These are phyloP conservation scores for Micropterix aruncella DNA, from an alignment of 2,888 invertebrate species.

Conservation along the genomic window DNA sequence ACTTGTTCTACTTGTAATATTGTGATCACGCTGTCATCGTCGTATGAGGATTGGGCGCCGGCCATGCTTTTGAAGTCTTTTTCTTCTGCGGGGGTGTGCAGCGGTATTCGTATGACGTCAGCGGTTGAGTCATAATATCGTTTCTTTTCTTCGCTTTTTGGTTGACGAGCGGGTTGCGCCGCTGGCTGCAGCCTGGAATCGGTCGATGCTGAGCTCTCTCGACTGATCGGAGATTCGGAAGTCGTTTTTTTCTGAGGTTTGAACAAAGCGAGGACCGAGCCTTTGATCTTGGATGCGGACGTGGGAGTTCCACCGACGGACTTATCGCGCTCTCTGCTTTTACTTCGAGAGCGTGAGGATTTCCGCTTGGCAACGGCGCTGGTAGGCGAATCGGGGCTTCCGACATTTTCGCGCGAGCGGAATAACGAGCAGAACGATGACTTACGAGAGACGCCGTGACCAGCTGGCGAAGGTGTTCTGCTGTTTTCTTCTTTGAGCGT, in stretches of 20 bases:
- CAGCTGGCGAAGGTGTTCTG: conserved; percentile 55
- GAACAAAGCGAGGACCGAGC: conserved; percentile 53
- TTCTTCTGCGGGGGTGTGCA: conserved; percentile 62
- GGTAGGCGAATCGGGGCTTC: conserved; percentile 48
- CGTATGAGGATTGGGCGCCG: conserved; percentile 12
- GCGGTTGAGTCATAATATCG: conserved; percentile 49
- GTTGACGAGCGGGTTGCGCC: conserved; percentile 22
- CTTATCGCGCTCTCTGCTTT: conserved; percentile 45
- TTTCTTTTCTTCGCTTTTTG: conserved; percentile 21
- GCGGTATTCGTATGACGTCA: conserved; percentile 55
- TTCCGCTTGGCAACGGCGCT: conserved; percentile 20
- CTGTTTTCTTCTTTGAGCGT: conserved; percentile 18
- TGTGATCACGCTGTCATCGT: conserved; percentile 4
- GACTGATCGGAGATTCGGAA: conserved; percentile 24
- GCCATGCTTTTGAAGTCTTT: conserved; percentile 19
- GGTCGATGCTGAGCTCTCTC: conserved; percentile 11
- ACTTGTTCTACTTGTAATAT: conserved; percentile 12
- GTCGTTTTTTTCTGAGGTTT: conserved; percentile 41
- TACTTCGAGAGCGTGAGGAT: conserved; percentile 43
- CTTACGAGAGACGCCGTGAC: conserved; percentile 52
- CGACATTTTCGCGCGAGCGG: conserved; percentile 52
- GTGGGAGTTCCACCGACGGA: conserved; percentile 38
- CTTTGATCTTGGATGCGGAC: conserved; percentile 39
- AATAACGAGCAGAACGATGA: conserved; percentile 73
- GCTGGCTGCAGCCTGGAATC: conserved; percentile 27